These are phyloP conservation scores for Variabilichromis moorii DNA, from an alignment of 2,113 vertebrate species.

Conservation along the genomic window DNA sequence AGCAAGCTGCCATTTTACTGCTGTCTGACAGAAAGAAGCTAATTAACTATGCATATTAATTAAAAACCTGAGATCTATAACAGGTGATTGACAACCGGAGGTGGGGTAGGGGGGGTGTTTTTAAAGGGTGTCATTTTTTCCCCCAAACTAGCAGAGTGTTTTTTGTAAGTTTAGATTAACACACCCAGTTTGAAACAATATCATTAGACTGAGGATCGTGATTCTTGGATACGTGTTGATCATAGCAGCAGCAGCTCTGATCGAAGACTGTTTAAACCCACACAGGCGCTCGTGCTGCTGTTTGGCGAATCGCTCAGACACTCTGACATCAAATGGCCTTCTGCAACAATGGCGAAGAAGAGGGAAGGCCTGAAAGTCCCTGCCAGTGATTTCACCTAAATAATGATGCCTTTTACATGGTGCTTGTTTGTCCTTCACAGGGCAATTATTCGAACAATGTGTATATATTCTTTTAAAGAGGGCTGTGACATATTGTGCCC, in stretches of 20 bases:
- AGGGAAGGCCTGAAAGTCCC: slow-evolving; percentile 35
- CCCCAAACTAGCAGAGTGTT: not conserved
- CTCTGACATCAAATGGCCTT: slow-evolving; percentile 53
- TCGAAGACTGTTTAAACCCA: not conserved
- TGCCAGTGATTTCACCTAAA: slow-evolving; percentile 45
- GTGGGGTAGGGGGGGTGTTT: not conserved
- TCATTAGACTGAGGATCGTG: not conserved
- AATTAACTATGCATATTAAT: slow-evolving; percentile 50
- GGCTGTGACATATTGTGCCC: slow-evolving; percentile 49
- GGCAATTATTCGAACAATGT: slow-evolving; percentile 66
- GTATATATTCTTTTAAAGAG: slow-evolving; percentile 58
- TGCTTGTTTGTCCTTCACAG: slow-evolving; percentile 68
- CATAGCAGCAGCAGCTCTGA: not conserved
- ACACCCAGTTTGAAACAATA: not conserved
- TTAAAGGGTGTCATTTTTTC: not conserved
- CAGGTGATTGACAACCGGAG: slow-evolving; percentile 28
- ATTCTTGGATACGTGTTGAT: not conserved
- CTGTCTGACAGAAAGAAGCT: slow-evolving; percentile 25
- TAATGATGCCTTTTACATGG: slow-evolving; percentile 47
- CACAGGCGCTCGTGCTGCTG: not conserved
- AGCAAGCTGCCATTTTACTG: slow-evolving; percentile 31
- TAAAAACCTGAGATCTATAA: slow-evolving; percentile 6
- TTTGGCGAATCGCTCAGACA: slow-evolving; percentile 16
- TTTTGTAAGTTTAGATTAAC: not conserved
- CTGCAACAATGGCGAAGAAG: slow-evolving; percentile 16